phyloP scores from a whole-genome alignment of 2,113 vertebrate species.

The Mus pahari region DNA sequence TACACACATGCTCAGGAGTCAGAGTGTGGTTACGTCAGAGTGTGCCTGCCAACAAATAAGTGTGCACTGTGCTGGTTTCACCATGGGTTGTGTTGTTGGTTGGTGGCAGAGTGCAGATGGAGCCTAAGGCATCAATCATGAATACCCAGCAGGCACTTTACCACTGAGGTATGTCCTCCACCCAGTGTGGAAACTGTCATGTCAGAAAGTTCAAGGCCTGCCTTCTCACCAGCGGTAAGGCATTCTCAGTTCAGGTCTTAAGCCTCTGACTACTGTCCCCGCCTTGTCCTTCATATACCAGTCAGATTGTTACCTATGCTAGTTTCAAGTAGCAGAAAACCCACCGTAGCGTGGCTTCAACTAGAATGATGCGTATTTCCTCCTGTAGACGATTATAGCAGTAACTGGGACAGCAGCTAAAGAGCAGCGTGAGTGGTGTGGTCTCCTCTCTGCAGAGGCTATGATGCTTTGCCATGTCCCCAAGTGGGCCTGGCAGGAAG shows the following conservation, averaged over 20 bases:
- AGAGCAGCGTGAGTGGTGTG: neutral
- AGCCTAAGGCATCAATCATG: neutral
- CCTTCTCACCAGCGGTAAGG: slow-evolving; percentile 36
- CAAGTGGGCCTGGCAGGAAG: neutral
- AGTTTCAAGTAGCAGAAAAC: neutral
- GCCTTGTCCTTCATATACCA: neutral
- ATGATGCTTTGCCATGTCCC: neutral
- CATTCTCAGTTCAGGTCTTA: neutral
- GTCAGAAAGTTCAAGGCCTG: neutral
- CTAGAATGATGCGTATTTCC: neutral
- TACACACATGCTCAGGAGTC: neutral
- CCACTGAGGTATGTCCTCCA: neutral
- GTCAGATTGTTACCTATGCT: neutral
- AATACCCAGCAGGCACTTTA: neutral
- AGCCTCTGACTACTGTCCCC: neutral
- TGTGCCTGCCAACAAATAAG: neutral
- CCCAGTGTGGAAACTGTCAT: neutral
- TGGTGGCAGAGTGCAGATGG: no score
- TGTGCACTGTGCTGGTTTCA: neutral
- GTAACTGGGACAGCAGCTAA: neutral
- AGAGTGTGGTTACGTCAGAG: neutral
- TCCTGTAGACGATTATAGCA: neutral
- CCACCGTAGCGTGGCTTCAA: neutral
- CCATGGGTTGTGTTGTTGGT: no score
- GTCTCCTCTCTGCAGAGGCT: neutral